A percentile compares a stretch with the other conserved stretches of the same genome.
phyloP scores from a whole-genome alignment of 2,888 invertebrate species.

The Morinoia aosen region DNA sequence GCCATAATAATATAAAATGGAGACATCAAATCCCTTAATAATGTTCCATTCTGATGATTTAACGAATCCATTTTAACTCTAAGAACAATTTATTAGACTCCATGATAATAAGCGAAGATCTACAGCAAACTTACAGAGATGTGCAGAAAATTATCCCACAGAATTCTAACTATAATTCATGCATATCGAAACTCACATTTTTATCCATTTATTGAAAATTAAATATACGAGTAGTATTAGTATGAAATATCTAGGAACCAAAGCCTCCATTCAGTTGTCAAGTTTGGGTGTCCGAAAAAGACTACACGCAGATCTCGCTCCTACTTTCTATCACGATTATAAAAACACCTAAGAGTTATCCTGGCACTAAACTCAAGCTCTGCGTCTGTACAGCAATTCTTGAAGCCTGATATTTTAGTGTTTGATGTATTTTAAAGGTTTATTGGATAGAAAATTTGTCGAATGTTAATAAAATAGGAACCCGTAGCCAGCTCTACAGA shows the following conservation, averaged over 20 bases:
- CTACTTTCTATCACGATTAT: background rate
- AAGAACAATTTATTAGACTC: too few species aligned
- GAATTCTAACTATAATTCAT: too few species aligned
- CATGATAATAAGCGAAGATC: too few species aligned
- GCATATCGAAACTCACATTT: too few species aligned
- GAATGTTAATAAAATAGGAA: background rate
- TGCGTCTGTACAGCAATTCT: background rate
- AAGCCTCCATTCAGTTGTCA: background rate
- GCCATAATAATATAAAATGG: too few species aligned
- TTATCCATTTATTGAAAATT: background rate
- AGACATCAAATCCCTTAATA: too few species aligned
- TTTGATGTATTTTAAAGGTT: background rate
- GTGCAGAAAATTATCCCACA: too few species aligned
- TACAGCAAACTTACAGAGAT: too few species aligned
- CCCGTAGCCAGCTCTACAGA: background rate
- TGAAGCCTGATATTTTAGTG: background rate
- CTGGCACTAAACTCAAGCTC: background rate
- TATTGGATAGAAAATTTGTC: background rate
- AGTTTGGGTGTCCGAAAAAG: background rate
- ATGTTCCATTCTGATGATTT: too few species aligned
- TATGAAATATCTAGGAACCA: background rate
- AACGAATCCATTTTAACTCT: too few species aligned
- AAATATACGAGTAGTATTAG: background rate
- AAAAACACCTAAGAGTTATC: background rate
- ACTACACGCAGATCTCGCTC: background rate